Conservation (phyloP, 2,888 invertebrate genomes). For the Congeria kusceri region DNA sequence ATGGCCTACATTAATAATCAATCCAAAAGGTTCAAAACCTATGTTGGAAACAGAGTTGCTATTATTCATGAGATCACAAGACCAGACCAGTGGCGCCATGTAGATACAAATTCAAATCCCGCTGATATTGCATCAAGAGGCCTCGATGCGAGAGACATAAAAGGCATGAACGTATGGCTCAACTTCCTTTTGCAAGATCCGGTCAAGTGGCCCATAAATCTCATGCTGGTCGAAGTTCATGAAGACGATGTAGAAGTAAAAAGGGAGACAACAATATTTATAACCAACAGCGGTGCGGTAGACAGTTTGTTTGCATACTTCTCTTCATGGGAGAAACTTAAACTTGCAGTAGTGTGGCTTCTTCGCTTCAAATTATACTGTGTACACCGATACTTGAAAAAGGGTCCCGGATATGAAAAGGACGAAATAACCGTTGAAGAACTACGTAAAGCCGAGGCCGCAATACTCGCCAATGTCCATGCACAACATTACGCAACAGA, state of each 20-base stretch:
- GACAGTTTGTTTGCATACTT: not conserved
- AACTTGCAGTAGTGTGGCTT: constrained; percentile 10
- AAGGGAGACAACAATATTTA: not conserved
- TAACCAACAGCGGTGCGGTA: too few species aligned
- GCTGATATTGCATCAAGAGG: constrained; percentile 38
- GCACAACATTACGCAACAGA: not conserved
- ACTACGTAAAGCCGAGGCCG: too few species aligned
- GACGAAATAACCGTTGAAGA: too few species aligned
- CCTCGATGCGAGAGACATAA: constrained; percentile 8
- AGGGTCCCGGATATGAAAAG: too few species aligned
- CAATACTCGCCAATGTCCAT: constrained; percentile 9
- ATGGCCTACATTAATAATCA: constrained; percentile 31
- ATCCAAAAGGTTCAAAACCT: constrained; percentile 30
- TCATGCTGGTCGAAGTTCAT: not conserved
- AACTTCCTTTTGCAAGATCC: constrained; percentile 14
- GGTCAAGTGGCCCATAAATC: constrained; percentile 17
- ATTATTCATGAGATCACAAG: constrained; percentile 16
- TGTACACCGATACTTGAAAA: constrained; percentile 9
- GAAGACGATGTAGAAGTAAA: constrained; percentile 17
- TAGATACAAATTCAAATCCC: constrained; percentile 19
- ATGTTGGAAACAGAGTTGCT: constrained; percentile 14
- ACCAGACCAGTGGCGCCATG: constrained; percentile 32
- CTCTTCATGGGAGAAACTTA: constrained; percentile 15
- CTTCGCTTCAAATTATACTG: constrained; percentile 15
- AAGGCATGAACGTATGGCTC: constrained; percentile 7